These are phyloP conservation scores for Siniperca obscura DNA, from an alignment of 2,797 vertebrate genomes.

Conservation along the genomic window DNA sequence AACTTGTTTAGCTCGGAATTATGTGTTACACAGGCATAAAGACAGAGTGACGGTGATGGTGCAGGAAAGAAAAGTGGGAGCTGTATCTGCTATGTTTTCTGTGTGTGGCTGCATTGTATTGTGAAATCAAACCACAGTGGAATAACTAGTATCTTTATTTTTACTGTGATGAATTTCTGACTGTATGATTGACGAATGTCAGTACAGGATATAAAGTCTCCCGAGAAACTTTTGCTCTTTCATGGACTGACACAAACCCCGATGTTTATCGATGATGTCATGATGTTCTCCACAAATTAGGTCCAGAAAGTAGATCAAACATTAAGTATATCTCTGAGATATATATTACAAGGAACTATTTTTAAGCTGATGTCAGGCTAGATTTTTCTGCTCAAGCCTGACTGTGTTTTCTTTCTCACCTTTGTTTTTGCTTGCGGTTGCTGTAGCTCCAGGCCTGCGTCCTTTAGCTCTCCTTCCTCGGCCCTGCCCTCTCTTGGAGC, in stretches of 20 bases:
- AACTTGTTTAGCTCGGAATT: neutral
- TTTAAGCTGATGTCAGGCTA: neutral
- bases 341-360: neutral
- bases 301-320: neutral
- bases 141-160: neutral
- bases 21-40: neutral
- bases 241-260: neutral
- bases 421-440: constrained; percentile 64
- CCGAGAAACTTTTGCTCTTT: neutral
- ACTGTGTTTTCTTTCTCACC: constrained; percentile 58
- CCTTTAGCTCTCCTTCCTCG: constrained; percentile 87
- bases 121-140: neutral
- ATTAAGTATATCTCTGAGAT: no score
- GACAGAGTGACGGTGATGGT: neutral
- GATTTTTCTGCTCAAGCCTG: neutral
- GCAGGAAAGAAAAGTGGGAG: neutral
- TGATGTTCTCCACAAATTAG: neutral
- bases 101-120: neutral
- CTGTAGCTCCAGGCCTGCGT: constrained; percentile 76
- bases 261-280: neutral
- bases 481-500: constrained; percentile 85
- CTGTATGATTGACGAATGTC: neutral
- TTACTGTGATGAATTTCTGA: neutral
- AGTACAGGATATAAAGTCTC: neutral
- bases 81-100: neutral